Conservation (phyloP, 1,140 invertebrate species). For the Argopecten irradians region DNA sequence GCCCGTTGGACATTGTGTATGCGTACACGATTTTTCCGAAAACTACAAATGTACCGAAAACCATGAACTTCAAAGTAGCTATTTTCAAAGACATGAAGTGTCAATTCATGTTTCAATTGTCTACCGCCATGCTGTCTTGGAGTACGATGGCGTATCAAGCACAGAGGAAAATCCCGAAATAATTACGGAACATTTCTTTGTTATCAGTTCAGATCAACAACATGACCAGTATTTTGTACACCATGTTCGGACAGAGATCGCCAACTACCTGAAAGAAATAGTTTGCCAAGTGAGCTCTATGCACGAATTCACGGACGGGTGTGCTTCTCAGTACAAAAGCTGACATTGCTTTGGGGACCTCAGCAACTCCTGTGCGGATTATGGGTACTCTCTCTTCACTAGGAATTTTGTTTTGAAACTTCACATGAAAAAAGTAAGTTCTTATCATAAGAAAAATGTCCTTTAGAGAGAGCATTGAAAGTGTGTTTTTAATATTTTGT, state of each 20-base stretch:
- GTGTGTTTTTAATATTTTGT: too few relatives aligned
- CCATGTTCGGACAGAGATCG: neutral
- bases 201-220: conserved; percentile 31
- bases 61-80: conserved; percentile 31
- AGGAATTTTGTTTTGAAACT: conserved; percentile 45
- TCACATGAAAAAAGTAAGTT: conserved; percentile 35
- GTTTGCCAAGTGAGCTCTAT: neutral
- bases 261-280: conserved; percentile 12
- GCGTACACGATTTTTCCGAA: conserved; percentile 47
- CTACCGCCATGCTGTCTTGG: conserved; percentile 42
- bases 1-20: conserved; percentile 17
- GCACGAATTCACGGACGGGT: conserved; percentile 47
- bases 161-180: conserved; percentile 25
- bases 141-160: conserved; percentile 38
- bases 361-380: neutral
- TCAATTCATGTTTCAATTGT: conserved; percentile 41
- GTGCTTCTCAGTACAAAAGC: conserved; percentile 40
- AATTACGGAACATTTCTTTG: conserved; percentile 33
- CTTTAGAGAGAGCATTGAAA: too few relatives aligned
- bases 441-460: too few relatives aligned
- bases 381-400: neutral
- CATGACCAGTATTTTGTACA: conserved; percentile 40
- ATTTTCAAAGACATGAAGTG: conserved; percentile 46
- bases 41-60: conserved; percentile 38
- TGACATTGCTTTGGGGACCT: conserved; percentile 43